Evolutionary conservation across 2,797 vertebrate genomes (phyloP).

Genomic region (Amniataba percoides): DNA sequence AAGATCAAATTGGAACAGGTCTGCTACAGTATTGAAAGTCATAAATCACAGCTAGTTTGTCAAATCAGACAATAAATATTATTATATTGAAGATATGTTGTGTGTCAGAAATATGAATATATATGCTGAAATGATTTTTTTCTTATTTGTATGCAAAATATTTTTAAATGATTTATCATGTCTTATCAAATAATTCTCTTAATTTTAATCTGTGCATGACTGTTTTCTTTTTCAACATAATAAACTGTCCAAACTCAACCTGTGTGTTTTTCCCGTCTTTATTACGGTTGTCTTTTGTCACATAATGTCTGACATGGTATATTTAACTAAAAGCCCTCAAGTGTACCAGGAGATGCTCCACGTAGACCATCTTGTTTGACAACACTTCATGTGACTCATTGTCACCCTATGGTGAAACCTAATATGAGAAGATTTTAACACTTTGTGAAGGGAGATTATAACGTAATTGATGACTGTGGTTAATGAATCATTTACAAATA

Average conservation of each 20-base stretch:
- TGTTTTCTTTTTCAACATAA: conserved; percentile 83
- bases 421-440: background rate
- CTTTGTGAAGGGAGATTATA: background rate
- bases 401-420: background rate
- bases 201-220: conserved; percentile 81
- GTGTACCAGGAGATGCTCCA: background rate
- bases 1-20: conserved; percentile 53
- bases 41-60: conserved; percentile 82
- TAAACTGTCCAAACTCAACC: conserved; percentile 78
- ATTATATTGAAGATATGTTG: conserved; percentile 76
- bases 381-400: no score
- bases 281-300: background rate
- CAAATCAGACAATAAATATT: conserved; percentile 71
- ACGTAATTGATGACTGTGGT: background rate
- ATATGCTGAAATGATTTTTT: conserved; percentile 74
- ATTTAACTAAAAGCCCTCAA: background rate
- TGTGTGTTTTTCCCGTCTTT: conserved; percentile 17
- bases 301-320: background rate
- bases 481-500: background rate
- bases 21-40: conserved; percentile 86
- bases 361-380: no score
- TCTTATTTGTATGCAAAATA: conserved; percentile 79
- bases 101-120: conserved; percentile 66
- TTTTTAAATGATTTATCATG: conserved; percentile 82
- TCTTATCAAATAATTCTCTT: conserved; percentile 72